Evolutionary conservation across 2,797 vertebrate species (phyloP).

Genomic region (Sciurus vulgaris): DNA sequence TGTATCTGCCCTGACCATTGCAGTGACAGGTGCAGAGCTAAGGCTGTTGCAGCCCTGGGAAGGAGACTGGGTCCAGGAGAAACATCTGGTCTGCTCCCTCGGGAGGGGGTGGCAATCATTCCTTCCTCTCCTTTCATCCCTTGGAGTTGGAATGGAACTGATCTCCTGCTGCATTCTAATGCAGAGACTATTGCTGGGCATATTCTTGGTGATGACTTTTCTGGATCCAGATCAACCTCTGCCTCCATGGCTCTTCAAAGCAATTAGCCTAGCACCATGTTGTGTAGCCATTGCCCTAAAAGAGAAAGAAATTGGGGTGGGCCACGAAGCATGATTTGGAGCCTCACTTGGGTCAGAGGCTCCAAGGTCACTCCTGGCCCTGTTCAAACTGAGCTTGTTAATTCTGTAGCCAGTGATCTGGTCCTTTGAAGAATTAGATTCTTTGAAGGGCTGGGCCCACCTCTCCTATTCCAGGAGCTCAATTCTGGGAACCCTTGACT

Average conservation of each 20-base stretch:
- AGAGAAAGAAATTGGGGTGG: background rate
- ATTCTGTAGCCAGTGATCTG: background rate
- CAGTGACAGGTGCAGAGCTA: background rate
- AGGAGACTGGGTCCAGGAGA: background rate
- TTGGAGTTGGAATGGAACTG: background rate
- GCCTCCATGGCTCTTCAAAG: background rate
- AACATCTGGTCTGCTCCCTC: background rate
- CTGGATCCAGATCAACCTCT: background rate
- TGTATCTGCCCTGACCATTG: background rate
- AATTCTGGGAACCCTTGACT: background rate
- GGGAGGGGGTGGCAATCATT: background rate
- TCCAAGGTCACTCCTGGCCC: background rate
- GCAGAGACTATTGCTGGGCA: conserved; percentile 40
- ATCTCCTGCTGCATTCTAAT: conserved; percentile 9
- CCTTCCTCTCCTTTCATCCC: background rate
- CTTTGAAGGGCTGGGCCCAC: background rate
- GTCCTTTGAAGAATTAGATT: background rate
- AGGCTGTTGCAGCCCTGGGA: background rate
- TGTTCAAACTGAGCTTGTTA: background rate
- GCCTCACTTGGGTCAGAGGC: background rate
- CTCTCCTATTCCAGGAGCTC: background rate
- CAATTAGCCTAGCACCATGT: background rate
- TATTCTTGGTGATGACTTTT: background rate
- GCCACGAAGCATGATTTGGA: background rate
- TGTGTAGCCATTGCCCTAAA: background rate